Conservation (phyloP, 1,140 invertebrate species). For the Drosophila saltans region DNA sequence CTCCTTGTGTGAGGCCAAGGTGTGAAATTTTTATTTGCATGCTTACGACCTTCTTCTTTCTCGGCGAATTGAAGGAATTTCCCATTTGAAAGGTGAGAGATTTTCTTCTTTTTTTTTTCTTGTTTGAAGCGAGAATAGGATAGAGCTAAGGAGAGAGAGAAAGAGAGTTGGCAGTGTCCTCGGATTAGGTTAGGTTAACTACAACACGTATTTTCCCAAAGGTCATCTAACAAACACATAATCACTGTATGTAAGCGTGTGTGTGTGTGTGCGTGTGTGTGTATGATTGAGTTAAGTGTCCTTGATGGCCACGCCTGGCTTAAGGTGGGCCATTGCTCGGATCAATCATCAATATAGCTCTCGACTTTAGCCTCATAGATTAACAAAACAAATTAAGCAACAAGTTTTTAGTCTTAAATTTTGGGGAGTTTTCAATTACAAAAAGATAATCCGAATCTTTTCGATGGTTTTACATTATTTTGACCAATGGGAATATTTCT, state of each 20-base stretch:
- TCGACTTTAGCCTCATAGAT: background rate
- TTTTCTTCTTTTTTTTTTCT: constrained; percentile 18
- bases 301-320: constrained; percentile 56
- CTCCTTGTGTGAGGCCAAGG: constrained; percentile 43
- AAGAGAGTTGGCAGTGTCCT: constrained; percentile 8
- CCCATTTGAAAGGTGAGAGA: constrained; percentile 77
- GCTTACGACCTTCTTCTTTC: constrained; percentile 46
- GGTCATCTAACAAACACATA: constrained; percentile 39
- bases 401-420: background rate
- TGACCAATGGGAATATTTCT: too few species aligned
- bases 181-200: constrained; percentile 1
- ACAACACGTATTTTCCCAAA: constrained; percentile 76
- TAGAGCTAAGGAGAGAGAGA: constrained; percentile 10
- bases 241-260: background rate
- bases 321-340: constrained; percentile 38
- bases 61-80: constrained; percentile 60
- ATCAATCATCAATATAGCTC: constrained; percentile 10
- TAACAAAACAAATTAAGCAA: constrained; percentile 9
- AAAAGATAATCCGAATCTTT: too few species aligned
- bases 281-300: constrained; percentile 22
- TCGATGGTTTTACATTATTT: too few species aligned
- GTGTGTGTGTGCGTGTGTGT: constrained; percentile 14
- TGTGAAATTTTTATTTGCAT: constrained; percentile 82
- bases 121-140: constrained; percentile 17
- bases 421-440: too few species aligned